phyloP scores from a whole-genome alignment of 92 coral and sea anemone species.

The Pocillopora grandis region DNA sequence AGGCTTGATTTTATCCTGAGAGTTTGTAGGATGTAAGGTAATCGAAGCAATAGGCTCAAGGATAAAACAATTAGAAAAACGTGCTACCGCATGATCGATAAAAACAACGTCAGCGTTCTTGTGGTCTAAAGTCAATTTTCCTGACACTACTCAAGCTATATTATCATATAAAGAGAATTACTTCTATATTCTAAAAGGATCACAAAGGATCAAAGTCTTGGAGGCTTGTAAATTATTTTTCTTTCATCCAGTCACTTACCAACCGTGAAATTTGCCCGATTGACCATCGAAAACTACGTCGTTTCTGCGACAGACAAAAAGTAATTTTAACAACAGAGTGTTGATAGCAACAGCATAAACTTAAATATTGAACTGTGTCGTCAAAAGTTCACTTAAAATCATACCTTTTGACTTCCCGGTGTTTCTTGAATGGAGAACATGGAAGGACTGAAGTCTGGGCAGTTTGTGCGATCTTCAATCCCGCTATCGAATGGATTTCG shows the following conservation, averaged over 20 bases:
- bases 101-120: too few relatives aligned
- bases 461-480: slow-evolving; percentile 69
- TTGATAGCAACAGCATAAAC: not conserved
- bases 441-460: slow-evolving; percentile 95
- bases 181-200: not conserved
- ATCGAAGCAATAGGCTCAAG: too few relatives aligned
- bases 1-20: too few relatives aligned
- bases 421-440: slow-evolving; percentile 88
- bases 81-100: too few relatives aligned
- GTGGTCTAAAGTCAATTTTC: not conserved
- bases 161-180: not conserved
- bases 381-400: not conserved
- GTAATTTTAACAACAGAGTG: not conserved
- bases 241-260: slow-evolving; percentile 50
- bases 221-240: not conserved
- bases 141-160: not conserved
- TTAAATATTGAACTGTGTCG: not conserved
- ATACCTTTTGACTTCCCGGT: slow-evolving; percentile 88
- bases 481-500: slow-evolving; percentile 93
- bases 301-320: slow-evolving; percentile 51
- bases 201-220: not conserved
- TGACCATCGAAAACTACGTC: slow-evolving; percentile 84
- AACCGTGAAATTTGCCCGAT: slow-evolving; percentile 94
- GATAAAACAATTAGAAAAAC: too few relatives aligned
- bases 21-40: too few relatives aligned